Evolutionary conservation across 2,888 invertebrate genomes (phyloP).

Genomic region (Drosophila lacicola): DNA sequence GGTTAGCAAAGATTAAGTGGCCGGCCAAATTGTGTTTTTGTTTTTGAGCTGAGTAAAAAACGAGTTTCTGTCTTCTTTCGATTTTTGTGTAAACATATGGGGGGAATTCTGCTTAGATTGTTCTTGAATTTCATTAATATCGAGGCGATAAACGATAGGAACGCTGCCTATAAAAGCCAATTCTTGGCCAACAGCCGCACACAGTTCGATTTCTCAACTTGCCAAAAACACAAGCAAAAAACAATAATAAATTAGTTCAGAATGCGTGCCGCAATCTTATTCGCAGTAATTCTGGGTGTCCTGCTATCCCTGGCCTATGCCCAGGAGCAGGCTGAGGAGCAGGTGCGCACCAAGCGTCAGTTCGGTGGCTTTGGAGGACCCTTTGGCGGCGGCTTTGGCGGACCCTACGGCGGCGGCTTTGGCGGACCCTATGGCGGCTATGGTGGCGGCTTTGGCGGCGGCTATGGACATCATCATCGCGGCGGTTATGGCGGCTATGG

Average conservation of each 20-base stretch:
- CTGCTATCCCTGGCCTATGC: constrained; percentile 49
- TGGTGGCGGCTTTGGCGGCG: constrained; percentile 24
- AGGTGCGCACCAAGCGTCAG: constrained; percentile 57
- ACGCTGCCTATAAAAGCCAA: constrained; percentile 54
- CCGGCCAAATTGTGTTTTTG: constrained; percentile 23
- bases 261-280: constrained; percentile 57
- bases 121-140: constrained; percentile 74
- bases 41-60: constrained; percentile 25
- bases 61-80: constrained; percentile 29
- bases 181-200: not conserved
- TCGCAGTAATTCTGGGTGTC: constrained; percentile 49
- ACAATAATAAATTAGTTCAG: constrained; percentile 3
- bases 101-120: constrained; percentile 59
- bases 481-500: constrained; percentile 13
- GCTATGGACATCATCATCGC: not conserved
- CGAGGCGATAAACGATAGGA: constrained; percentile 54
- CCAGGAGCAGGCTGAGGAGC: constrained; percentile 17
- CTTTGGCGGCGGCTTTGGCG: constrained; percentile 20
- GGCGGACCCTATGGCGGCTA: constrained; percentile 24
- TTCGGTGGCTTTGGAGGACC: constrained; percentile 3
- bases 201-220: constrained; percentile 54
- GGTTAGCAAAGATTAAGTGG: constrained; percentile 21
- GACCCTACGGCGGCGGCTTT: constrained; percentile 34
- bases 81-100: constrained; percentile 42
- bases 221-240: constrained; percentile 23